Conservation (phyloP, 2,113 vertebrate species). For the Melospiza melodia region DNA sequence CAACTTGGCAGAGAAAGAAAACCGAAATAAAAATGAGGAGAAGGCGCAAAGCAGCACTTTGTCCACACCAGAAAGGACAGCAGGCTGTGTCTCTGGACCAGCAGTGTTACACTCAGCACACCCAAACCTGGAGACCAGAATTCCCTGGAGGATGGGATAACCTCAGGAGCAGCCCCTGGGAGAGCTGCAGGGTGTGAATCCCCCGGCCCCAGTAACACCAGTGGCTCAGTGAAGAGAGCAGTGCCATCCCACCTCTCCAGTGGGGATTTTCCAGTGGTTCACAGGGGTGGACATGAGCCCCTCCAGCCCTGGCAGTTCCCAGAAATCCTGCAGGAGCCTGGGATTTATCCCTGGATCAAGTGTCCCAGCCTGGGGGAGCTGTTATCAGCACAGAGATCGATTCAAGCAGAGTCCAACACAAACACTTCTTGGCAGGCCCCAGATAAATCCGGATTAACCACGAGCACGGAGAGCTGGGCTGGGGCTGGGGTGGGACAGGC, state of each 20-base stretch:
- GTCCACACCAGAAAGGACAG: background rate
- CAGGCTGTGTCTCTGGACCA: background rate
- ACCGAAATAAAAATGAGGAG: too few species aligned
- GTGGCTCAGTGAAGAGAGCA: accelerated
- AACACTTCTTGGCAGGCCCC: background rate
- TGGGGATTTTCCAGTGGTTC: background rate
- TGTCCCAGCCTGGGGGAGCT: background rate
- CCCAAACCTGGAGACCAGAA: accelerated
- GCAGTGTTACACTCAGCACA: background rate
- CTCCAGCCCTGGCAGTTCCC: background rate
- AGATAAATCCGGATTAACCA: background rate
- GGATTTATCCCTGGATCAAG: background rate
- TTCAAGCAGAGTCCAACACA: background rate
- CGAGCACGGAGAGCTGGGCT: background rate
- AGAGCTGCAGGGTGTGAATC: background rate
- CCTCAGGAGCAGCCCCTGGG: background rate
- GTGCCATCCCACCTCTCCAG: background rate
- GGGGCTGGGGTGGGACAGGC: background rate
- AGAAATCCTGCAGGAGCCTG: background rate
- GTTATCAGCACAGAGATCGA: background rate
- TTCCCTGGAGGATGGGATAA: background rate
- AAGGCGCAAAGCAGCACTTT: background rate
- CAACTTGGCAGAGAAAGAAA: background rate
- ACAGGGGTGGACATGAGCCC: accelerated
- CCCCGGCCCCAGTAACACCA: background rate